Percentiles rank a stretch among this genome's conserved stretches.
Conservation (phyloP, 2,797 vertebrate species). For the Silurus aristotelis region DNA sequence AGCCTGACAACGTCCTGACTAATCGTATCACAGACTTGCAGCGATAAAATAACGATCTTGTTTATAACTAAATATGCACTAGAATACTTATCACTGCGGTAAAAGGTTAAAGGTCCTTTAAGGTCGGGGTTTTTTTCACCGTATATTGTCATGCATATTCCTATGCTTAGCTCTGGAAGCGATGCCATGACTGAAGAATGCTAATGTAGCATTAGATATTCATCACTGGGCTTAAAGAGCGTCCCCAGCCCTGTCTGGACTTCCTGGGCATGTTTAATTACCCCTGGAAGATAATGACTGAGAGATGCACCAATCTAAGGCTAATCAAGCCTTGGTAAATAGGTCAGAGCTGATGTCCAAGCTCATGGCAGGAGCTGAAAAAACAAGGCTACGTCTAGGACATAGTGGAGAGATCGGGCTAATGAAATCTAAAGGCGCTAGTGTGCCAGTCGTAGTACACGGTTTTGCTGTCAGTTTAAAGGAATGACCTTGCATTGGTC, state of each 20-base stretch:
- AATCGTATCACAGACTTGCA: neutral
- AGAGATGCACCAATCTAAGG: conserved; percentile 55
- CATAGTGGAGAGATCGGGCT: neutral
- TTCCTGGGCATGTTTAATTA: conserved; percentile 62
- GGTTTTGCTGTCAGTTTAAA: neutral
- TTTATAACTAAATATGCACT: neutral
- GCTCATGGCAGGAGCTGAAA: conserved; percentile 51
- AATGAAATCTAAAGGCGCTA: conserved; percentile 27
- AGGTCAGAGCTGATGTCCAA: conserved; percentile 57
- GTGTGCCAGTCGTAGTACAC: neutral
- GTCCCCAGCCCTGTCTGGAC: conserved; percentile 44
- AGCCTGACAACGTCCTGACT: neutral
- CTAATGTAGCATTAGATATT: conserved; percentile 57
- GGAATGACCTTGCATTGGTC: neutral
- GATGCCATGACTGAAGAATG: conserved; percentile 27
- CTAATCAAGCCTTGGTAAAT: conserved; percentile 63
- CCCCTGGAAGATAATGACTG: conserved; percentile 58
- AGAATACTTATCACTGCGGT: neutral
- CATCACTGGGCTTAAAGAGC: conserved; percentile 54
- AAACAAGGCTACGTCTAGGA: conserved; percentile 34
- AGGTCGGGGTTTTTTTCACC: neutral
- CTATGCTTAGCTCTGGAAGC: neutral
- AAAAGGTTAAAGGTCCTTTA: conserved; percentile 2
- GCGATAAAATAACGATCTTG: neutral
- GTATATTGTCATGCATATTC: neutral